Conservation (phyloP, 2,888 invertebrate species). For the Sphaeridia pumilis region DNA sequence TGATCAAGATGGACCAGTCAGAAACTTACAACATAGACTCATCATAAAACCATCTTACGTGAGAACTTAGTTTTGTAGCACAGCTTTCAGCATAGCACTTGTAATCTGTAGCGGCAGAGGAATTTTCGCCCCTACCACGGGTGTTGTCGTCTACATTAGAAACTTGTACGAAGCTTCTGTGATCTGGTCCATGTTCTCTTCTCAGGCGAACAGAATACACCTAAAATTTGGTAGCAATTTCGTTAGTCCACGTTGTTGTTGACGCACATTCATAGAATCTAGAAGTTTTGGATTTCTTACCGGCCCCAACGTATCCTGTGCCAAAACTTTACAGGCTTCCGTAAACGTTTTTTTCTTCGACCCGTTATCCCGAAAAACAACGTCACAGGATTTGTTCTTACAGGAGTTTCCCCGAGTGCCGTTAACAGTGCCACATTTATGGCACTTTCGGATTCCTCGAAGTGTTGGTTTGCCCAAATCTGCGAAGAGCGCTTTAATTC, state of each 20-base stretch:
- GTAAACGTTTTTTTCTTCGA: slow-evolving; percentile 47
- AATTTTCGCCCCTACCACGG: slow-evolving; percentile 13
- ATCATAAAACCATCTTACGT: no score
- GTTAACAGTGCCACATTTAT: slow-evolving; percentile 61
- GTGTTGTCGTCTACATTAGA: slow-evolving; percentile 37
- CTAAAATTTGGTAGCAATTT: slow-evolving; percentile 35
- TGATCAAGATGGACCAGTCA: no score
- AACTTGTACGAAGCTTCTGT: slow-evolving; percentile 59
- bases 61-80: no score
- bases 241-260: not conserved
- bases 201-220: slow-evolving; percentile 56
- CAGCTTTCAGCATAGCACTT: slow-evolving; percentile 42
- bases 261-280: slow-evolving; percentile 4
- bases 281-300: slow-evolving; percentile 5
- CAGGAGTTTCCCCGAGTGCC: slow-evolving; percentile 57
- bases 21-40: no score
- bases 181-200: slow-evolving; percentile 57
- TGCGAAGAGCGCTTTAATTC: slow-evolving; percentile 41
- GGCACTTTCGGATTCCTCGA: slow-evolving; percentile 60
- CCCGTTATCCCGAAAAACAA: slow-evolving; percentile 50
- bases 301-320: slow-evolving; percentile 17
- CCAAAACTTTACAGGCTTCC: slow-evolving; percentile 51
- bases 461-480: slow-evolving; percentile 54
- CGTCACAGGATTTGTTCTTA: slow-evolving; percentile 58
- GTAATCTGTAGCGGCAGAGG: slow-evolving; percentile 28